These are phyloP conservation scores for Hippocampus comes DNA, from an alignment of 2,113 vertebrate genomes.

Conservation along the genomic window DNA sequence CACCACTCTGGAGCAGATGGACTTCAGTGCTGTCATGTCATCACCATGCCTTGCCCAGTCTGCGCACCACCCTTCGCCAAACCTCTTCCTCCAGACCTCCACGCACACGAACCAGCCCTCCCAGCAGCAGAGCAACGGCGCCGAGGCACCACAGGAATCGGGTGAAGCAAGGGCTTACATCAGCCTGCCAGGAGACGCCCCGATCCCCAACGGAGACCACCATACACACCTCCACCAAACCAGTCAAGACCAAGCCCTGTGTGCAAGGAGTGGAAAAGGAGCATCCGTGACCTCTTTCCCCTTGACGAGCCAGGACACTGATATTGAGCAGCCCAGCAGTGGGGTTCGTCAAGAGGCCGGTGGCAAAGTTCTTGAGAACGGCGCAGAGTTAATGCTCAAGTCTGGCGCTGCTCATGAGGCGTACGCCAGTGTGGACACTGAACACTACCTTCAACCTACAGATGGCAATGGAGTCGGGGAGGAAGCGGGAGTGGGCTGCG, in stretches of 20 bases:
- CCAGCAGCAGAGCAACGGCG: slow-evolving; percentile 58
- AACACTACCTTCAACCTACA: slow-evolving; percentile 86
- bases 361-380: slow-evolving; percentile 67
- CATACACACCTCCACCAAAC: slow-evolving; percentile 63
- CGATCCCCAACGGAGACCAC: slow-evolving; percentile 66
- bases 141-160: slow-evolving; percentile 56
- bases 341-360: slow-evolving; percentile 69
- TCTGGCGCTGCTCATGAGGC: slow-evolving; percentile 80
- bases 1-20: slow-evolving; percentile 98
- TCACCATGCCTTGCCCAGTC: slow-evolving; percentile 81
- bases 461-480: slow-evolving; percentile 51
- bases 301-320: slow-evolving; percentile 43
- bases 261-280: slow-evolving; percentile 76
- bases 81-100: slow-evolving; percentile 92
- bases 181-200: slow-evolving; percentile 78
- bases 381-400: slow-evolving; percentile 82
- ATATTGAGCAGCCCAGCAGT: slow-evolving; percentile 43
- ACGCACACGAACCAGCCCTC: slow-evolving; percentile 72
- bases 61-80: slow-evolving; percentile 86
- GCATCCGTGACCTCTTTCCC: slow-evolving; percentile 56
- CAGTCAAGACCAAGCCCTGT: slow-evolving; percentile 69
- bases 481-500: slow-evolving; percentile 33
- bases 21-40: slow-evolving; percentile 91
- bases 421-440: slow-evolving; percentile 74
- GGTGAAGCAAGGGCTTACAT: slow-evolving; percentile 61